Percentiles rank a stretch among this genome's conserved stretches.
Conservation (phyloP, 2,888 invertebrate genomes). For the Philhelius pedissequus region DNA sequence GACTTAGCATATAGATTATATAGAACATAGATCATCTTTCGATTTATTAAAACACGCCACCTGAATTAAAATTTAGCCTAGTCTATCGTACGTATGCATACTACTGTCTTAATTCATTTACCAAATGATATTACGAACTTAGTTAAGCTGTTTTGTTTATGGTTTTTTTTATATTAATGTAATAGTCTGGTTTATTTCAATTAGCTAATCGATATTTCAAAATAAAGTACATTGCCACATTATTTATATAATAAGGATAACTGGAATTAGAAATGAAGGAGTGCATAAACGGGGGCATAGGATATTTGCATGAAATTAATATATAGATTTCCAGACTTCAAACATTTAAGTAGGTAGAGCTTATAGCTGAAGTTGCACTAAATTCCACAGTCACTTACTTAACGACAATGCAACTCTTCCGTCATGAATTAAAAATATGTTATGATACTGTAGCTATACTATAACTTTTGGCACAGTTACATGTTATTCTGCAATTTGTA, state of each 20-base stretch:
- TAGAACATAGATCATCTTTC: too few species aligned
- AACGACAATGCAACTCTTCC: slow-evolving; percentile 31
- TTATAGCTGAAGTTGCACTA: neutral
- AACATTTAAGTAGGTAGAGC: neutral
- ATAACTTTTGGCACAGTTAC: slow-evolving; percentile 37
- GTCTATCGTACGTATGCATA: too few species aligned
- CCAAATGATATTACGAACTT: neutral
- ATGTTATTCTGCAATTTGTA: slow-evolving; percentile 23
- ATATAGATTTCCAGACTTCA: neutral
- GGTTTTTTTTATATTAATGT: neutral
- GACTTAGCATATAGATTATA: too few species aligned
- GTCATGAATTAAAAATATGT: neutral
- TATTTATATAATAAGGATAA: neutral
- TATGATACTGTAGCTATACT: neutral
- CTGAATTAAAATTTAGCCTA: too few species aligned
- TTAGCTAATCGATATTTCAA: neutral
- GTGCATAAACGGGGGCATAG: neutral
- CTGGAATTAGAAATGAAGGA: neutral
- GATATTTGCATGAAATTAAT: neutral
- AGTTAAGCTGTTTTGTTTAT: neutral
- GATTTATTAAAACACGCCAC: too few species aligned
- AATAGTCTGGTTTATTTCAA: neutral
- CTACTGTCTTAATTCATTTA: neutral
- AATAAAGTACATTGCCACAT: neutral
- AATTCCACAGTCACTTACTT: neutral